A percentile compares a stretch with the other conserved stretches of the same genome.
These are phyloP conservation scores for Glaucomys volans DNA, from an alignment of 2,113 vertebrate species.

Conservation along the genomic window DNA sequence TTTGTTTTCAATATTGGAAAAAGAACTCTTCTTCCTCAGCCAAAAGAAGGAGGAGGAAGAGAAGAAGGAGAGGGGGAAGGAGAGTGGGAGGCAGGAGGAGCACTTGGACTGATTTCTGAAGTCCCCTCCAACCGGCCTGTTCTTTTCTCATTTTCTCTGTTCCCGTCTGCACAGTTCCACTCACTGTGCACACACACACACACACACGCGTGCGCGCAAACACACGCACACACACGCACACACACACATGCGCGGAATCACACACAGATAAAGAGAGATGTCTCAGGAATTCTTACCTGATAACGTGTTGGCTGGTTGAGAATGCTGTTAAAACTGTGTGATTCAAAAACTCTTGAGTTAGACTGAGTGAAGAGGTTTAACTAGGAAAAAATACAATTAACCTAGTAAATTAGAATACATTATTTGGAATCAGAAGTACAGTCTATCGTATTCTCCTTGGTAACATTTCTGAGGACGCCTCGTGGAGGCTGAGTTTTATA, in stretches of 20 bases:
- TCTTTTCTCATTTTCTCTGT: not conserved
- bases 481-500: not conserved
- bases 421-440: constrained; percentile 61
- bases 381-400: constrained; percentile 88
- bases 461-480: constrained; percentile 11
- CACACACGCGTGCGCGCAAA: no score
- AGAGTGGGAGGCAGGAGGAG: not conserved
- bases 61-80: accelerated
- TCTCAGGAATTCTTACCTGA: constrained; percentile 87
- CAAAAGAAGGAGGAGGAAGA: not conserved
- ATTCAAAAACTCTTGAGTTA: constrained; percentile 92
- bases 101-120: not conserved
- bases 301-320: constrained; percentile 93
- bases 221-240: not conserved
- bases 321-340: constrained; percentile 94
- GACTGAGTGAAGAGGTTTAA: constrained; percentile 94
- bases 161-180: not conserved
- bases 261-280: not conserved
- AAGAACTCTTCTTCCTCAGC: not conserved
- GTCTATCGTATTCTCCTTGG: constrained; percentile 54
- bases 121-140: not conserved
- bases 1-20: constrained; percentile 14
- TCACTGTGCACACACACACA: not conserved
- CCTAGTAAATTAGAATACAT: constrained; percentile 82
- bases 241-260: not conserved